These are phyloP conservation scores for Chouioia cunea DNA, from an alignment of 2,888 invertebrate genomes.

Conservation along the genomic window DNA sequence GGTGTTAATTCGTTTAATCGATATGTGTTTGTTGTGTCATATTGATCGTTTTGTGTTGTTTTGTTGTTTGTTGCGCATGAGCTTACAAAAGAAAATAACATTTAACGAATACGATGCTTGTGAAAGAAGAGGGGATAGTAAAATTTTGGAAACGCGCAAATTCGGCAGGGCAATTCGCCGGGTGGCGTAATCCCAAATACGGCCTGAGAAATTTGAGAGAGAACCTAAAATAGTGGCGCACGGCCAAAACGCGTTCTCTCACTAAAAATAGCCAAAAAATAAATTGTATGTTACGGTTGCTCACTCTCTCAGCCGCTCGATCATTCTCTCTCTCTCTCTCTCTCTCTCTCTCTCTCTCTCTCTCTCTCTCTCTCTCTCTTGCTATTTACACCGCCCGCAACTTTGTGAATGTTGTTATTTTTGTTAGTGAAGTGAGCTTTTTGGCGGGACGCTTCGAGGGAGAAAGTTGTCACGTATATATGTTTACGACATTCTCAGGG, in stretches of 20 bases:
- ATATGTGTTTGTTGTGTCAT: too few species aligned
- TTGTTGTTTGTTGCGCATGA: too few species aligned
- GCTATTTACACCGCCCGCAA: too few species aligned
- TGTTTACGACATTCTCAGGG: too few species aligned
- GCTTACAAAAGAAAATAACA: too few species aligned
- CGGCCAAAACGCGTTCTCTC: neutral
- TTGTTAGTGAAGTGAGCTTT: too few species aligned
- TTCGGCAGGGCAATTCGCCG: constrained; percentile 43
- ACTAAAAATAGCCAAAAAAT: constrained; percentile 56
- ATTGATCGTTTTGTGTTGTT: too few species aligned
- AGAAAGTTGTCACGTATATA: too few species aligned
- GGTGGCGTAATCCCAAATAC: constrained; percentile 65
- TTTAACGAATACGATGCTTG: too few species aligned
- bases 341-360: constrained; percentile 31
- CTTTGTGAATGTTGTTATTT: too few species aligned
- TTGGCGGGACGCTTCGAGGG: too few species aligned
- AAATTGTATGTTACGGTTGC: constrained; percentile 62
- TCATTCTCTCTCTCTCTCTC: neutral
- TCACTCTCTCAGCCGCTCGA: constrained; percentile 1
- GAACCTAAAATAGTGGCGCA: constrained; percentile 65
- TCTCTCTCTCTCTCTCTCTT: constrained; percentile 23
- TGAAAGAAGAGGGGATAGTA: neutral
- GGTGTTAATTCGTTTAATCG: neutral
- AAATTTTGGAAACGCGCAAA: constrained; percentile 31
- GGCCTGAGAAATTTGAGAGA: constrained; percentile 68